These are phyloP conservation scores for Vulpes lagopus DNA, from an alignment of 2,113 vertebrate genomes.

Conservation along the genomic window DNA sequence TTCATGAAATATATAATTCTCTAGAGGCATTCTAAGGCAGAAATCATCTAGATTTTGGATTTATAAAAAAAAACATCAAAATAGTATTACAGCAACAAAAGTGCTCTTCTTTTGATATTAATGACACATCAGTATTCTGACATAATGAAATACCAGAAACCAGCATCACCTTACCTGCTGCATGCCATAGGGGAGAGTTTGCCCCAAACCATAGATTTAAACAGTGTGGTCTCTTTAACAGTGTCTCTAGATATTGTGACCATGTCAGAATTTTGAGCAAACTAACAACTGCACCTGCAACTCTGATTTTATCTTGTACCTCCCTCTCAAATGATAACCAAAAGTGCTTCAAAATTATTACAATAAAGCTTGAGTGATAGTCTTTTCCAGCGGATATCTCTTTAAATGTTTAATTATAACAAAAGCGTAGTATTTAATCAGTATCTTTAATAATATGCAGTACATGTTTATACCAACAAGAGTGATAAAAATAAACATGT, in stretches of 20 bases:
- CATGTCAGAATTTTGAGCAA: neutral
- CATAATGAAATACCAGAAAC: neutral
- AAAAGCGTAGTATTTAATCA: conserved; percentile 75
- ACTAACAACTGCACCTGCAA: neutral
- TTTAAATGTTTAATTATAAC: conserved; percentile 80
- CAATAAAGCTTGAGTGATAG: conserved; percentile 68
- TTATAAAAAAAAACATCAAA: neutral
- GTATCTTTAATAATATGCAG: conserved; percentile 76
- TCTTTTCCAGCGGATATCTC: conserved; percentile 64
- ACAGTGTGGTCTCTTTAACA: neutral
- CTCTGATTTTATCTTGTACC: neutral
- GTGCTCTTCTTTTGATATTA: neutral
- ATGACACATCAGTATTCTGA: neutral
- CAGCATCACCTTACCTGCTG: neutral
- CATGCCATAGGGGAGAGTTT: neutral
- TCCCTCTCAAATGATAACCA: neutral
- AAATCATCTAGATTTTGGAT: conserved; percentile 21
- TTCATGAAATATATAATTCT: neutral
- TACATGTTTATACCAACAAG: conserved; percentile 70
- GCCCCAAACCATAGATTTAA: neutral
- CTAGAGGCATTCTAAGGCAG: neutral
- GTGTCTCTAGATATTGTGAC: neutral
- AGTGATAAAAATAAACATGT: conserved; percentile 74
- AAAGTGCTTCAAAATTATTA: conserved; percentile 55
- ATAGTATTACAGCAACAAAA: neutral